Conservation (phyloP, 2,113 vertebrate species). For the Oryzias celebensis region DNA sequence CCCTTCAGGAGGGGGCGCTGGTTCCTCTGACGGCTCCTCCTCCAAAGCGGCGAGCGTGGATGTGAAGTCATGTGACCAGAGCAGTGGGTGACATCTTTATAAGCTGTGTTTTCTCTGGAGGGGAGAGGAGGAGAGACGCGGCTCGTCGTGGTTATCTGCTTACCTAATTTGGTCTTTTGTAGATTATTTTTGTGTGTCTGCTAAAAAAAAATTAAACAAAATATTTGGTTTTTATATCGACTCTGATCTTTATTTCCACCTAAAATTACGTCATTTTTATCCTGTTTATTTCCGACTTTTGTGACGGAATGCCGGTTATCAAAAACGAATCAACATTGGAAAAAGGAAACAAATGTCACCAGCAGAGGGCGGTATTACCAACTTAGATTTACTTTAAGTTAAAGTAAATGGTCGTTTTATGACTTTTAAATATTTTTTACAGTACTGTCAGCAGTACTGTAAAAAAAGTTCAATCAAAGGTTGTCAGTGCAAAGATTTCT, state of each 20-base stretch:
- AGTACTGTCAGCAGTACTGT: no score
- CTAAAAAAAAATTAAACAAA: slow-evolving; percentile 68
- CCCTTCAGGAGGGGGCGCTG: slow-evolving; percentile 56
- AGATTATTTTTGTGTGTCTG: slow-evolving; percentile 80
- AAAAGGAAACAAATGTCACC: no score
- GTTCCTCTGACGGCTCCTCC: slow-evolving; percentile 9
- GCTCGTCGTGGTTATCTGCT: slow-evolving; percentile 65
- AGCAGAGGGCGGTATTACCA: no score
- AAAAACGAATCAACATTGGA: no score
- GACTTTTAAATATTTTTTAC: no score
- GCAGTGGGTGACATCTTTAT: slow-evolving; percentile 63
- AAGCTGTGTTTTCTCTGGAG: slow-evolving; percentile 43
- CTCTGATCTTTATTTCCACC: neutral
- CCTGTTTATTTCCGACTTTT: no score
- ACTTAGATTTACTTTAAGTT: no score
- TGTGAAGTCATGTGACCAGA: slow-evolving; percentile 63
- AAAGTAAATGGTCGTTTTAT: no score
- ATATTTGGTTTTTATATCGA: slow-evolving; percentile 65
- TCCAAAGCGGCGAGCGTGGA: slow-evolving; percentile 17
- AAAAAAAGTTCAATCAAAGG: no score
- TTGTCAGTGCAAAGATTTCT: no score
- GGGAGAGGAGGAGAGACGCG: slow-evolving; percentile 17
- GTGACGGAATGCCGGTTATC: no score
- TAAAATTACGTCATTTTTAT: neutral
- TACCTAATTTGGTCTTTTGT: slow-evolving; percentile 72